phyloP scores from a whole-genome alignment of 2,797 vertebrate species.

The Nyctalus aviator region DNA sequence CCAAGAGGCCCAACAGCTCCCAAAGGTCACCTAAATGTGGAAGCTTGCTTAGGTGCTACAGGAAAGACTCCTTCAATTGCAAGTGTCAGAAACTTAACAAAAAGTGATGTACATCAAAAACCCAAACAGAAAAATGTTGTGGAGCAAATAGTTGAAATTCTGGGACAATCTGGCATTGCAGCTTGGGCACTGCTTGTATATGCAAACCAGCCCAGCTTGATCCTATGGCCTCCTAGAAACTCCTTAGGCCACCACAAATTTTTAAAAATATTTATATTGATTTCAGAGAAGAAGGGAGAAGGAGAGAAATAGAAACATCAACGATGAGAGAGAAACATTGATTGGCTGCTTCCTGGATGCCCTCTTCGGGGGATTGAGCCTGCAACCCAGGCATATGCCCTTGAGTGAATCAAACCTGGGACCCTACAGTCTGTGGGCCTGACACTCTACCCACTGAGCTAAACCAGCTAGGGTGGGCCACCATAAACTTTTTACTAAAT shows the following conservation, averaged over 20 bases:
- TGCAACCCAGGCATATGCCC: too few species aligned
- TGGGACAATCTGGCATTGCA: not conserved
- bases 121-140: not conserved
- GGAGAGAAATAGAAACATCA: too few species aligned
- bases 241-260: not conserved
- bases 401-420: too few species aligned
- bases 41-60: not conserved
- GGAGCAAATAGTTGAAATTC: too few species aligned
- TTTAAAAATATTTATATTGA: not conserved
- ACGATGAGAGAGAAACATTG: too few species aligned
- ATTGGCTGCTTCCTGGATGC: too few species aligned
- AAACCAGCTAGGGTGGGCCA: not conserved
- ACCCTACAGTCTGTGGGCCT: too few species aligned
- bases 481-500: not conserved
- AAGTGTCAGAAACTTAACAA: not conserved
- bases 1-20: not conserved
- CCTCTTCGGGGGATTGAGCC: too few species aligned
- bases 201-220: not conserved
- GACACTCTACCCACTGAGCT: too few species aligned
- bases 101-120: not conserved
- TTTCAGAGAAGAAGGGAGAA: too few species aligned
- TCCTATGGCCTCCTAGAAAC: not conserved
- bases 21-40: not conserved
- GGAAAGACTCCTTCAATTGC: not conserved
- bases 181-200: not conserved